Evolutionary conservation across 2,113 vertebrate species (phyloP), one percentile per base, ranked within the genome.

Genomic region (Pseudopodoces humilis): DNA sequence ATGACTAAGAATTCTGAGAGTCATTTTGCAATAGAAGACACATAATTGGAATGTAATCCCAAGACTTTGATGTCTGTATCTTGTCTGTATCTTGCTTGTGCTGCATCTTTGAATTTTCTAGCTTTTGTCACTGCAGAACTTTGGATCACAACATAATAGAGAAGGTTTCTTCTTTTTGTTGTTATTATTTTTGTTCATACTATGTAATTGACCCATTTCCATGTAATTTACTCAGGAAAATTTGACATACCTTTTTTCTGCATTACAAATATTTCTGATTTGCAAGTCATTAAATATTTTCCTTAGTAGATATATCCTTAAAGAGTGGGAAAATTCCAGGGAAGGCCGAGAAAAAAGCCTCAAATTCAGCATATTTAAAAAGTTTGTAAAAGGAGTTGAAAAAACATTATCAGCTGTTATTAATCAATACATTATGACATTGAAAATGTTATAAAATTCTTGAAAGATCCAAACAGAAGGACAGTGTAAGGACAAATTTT

Each of bases 191-290:
- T 92, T 86, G 41, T 72, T 88, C n/a, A 37, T 80, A 69, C 74
- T 79, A 72, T 53, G 46, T 79, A 91, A 94, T 82, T 82, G 89
- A 85, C 89, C 83, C n/a, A 89, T 72, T 97, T 94, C 60, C 77
- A 75, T 95, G 77, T 71, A 95, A 95, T 96, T 92, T 96, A 84
- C 80, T 68, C 24, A 37, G 41, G 56, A 90, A 94, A 89, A 86
- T 4, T 22, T 88, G 49, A 92, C 15, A 5, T 84, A 44, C 10
- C 13, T 86, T 84, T 65, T 79, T 90, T 62, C 65, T 92, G 65
- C 72, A 71, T 89, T 84, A 80, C 64, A 86, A 94, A 88, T 50
- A 5, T 89, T 91, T 89, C 83, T 91, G 46, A 84, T 84, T 89
- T 95, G 49, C 83, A 94, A 72, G 72, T 94, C 81, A 92, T 91